Conservation (phyloP, 2,888 invertebrate genomes). For the Acanthosepion lycidas region DNA sequence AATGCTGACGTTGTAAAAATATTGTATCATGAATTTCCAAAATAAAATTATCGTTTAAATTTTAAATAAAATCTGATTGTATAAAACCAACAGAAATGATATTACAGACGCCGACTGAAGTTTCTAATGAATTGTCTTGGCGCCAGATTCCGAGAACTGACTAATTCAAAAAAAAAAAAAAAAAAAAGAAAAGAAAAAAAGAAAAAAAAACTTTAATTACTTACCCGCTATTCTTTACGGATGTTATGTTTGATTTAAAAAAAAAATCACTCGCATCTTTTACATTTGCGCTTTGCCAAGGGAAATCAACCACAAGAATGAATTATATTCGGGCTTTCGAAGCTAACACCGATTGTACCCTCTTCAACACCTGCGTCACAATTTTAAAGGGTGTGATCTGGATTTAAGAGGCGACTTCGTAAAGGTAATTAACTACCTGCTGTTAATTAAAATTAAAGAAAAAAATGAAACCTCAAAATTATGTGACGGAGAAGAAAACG, state of each 20-base stretch:
- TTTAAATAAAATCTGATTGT: too few relatives aligned
- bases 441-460: neutral
- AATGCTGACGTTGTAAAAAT: too few relatives aligned
- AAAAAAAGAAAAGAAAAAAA: too few relatives aligned
- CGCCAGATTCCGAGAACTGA: too few relatives aligned
- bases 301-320: neutral
- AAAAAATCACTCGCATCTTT: neutral
- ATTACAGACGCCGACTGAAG: too few relatives aligned
- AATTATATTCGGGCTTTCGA: neutral
- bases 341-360: neutral
- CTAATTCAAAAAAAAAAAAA: too few relatives aligned
- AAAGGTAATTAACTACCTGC: neutral
- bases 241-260: neutral
- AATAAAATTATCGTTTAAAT: too few relatives aligned
- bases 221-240: too few relatives aligned
- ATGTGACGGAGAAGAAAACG: neutral
- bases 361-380: constrained; percentile 13
- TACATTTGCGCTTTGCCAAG: neutral
- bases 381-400: neutral
- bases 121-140: too few relatives aligned
- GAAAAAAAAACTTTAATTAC: too few relatives aligned
- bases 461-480: neutral
- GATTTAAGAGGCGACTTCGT: neutral
- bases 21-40: too few relatives aligned
- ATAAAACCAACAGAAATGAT: too few relatives aligned